A percentile compares a stretch with the other conserved stretches of the same genome.
These are phyloP conservation scores for Antedon bifida DNA, from an alignment of 35 echinoderm and acorn worm genomes.

Conservation along the genomic window DNA sequence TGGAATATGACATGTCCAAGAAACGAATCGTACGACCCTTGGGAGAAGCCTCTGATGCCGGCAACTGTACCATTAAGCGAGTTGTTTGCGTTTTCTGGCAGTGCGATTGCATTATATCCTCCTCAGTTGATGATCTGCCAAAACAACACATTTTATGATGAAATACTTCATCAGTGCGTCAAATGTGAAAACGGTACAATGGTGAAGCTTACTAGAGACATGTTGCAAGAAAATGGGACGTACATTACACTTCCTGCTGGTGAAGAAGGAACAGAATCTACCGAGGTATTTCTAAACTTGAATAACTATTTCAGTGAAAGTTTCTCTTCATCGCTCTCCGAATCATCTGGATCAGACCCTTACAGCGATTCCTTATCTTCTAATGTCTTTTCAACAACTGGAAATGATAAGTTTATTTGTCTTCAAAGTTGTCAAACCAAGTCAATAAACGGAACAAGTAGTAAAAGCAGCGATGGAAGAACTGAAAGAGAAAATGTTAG, in stretches of 20 bases:
- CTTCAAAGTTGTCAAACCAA: neutral
- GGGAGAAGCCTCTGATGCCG: neutral
- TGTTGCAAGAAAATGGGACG: neutral
- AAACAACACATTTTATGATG: neutral
- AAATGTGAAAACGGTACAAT: neutral
- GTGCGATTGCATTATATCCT: neutral
- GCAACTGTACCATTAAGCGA: neutral
- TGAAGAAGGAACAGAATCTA: neutral
- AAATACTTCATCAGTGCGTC: neutral
- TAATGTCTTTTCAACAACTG: neutral
- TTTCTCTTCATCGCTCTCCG: neutral
- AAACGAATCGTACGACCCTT: neutral
- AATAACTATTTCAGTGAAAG: neutral
- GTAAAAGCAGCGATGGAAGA: neutral
- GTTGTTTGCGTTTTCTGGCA: neutral
- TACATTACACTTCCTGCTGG: neutral
- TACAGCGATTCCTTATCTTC: neutral
- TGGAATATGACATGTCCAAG: neutral
- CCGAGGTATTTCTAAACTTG: neutral
- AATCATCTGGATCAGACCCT: neutral
- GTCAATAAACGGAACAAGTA: neutral
- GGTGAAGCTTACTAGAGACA: neutral
- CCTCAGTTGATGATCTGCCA: neutral
- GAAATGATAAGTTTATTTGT: neutral
- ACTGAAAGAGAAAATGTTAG: neutral